Evolutionary conservation across 2,888 invertebrate genomes (phyloP).

Genomic region (Congeria kusceri): DNA sequence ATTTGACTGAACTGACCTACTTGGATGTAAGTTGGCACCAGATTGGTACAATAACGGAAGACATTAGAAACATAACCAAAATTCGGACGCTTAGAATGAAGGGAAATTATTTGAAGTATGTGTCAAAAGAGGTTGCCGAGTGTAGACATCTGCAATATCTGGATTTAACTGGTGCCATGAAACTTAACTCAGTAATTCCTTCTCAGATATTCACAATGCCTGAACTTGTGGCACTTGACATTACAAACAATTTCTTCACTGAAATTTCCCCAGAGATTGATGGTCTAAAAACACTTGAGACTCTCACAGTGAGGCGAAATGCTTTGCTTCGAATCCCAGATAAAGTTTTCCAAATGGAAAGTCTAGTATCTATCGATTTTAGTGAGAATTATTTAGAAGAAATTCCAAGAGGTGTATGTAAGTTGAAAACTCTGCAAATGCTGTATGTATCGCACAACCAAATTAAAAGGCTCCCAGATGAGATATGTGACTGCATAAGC

Average conservation of each 20-base stretch:
- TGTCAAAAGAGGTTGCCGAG: constrained; percentile 73
- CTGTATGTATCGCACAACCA: constrained; percentile 75
- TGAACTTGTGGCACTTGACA: constrained; percentile 72
- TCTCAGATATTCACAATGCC: constrained; percentile 73
- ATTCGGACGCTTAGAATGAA: constrained; percentile 74
- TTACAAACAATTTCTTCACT: constrained; percentile 80
- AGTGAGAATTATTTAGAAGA: constrained; percentile 79
- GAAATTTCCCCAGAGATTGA: constrained; percentile 76
- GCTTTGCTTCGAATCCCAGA: constrained; percentile 77
- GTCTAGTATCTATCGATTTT: constrained; percentile 75
- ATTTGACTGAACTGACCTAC: constrained; percentile 69
- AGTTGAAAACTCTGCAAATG: constrained; percentile 68
- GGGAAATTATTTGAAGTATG: constrained; percentile 77
- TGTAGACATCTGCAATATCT: constrained; percentile 74
- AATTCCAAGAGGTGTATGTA: constrained; percentile 68
- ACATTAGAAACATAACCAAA: constrained; percentile 73
- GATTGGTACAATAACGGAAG: constrained; percentile 78
- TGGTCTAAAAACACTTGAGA: constrained; percentile 72
- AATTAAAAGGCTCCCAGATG: constrained; percentile 66
- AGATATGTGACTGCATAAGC: constrained; percentile 69
- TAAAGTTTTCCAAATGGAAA: constrained; percentile 74
- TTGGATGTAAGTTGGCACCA: constrained; percentile 81
- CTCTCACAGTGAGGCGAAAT: constrained; percentile 77
- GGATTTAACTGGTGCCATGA: constrained; percentile 79
- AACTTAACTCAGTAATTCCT: constrained; percentile 74